phyloP scores from a whole-genome alignment of 2,888 invertebrate genomes.

The Hyles lineata region DNA sequence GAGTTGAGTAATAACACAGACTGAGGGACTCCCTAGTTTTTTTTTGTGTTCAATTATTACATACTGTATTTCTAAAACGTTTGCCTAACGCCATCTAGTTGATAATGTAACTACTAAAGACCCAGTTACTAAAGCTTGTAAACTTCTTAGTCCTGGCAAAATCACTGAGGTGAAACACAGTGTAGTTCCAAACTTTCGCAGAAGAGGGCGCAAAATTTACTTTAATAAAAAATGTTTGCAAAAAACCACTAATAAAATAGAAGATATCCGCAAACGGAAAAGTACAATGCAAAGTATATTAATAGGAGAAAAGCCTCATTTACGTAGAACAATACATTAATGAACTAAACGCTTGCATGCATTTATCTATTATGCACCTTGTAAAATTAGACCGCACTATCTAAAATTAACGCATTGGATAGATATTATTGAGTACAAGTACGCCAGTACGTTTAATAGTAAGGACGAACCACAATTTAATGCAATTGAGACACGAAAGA shows the following conservation, averaged over 20 bases:
- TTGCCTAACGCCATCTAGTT: conserved; percentile 14
- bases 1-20: no score
- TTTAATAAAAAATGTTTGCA: neutral
- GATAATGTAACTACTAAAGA: neutral
- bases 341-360: neutral
- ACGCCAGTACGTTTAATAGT: neutral
- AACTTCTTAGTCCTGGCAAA: neutral
- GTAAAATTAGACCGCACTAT: conserved; percentile 17
- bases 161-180: neutral
- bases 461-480: neutral
- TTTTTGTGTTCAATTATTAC: neutral
- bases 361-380: conserved; percentile 15
- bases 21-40: no score
- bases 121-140: neutral
- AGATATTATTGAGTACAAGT: conserved; percentile 21
- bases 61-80: neutral
- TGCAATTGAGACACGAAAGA: neutral
- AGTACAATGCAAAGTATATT: no score
- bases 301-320: no score
- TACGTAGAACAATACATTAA: neutral
- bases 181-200: neutral
- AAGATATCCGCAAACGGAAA: neutral
- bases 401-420: conserved; percentile 15
- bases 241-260: neutral
- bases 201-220: neutral